Base-by-base conservation (phyloP, 2,113 vertebrate genomes). In the Periophthalmus modestus region DNA sequence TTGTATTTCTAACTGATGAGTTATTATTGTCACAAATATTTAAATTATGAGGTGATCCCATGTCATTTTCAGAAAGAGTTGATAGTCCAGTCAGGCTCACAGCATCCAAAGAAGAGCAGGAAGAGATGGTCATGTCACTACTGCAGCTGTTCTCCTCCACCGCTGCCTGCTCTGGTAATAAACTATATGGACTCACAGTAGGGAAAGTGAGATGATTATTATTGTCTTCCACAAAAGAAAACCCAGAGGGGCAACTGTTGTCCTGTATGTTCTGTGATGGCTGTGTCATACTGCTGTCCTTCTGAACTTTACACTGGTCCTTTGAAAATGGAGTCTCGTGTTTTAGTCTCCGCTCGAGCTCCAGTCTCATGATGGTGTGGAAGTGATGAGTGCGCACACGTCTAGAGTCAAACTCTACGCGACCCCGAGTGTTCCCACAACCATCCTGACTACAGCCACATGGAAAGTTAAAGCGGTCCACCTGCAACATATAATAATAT, bases 391-490 rank as follows among this genome's bases (percentile, higher is more conserved):
- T 97, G 84, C 94, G 96, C 47, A 97, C 97, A 0, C 95, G 94
- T 0, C 90, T 90, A 81, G 95, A 91, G 82, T 97, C 96, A 76
- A 98, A 98, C 74, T 97, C 95, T 0, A 95, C 90, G 36, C 95
- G 93, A 54, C 97, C 97, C 66, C 92, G 89, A 0, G 91, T 94
- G 89, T 98, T 98, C 71, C 94, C 94, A 0, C 97, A 98, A 73
- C 95, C 93, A 0, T 97, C 96, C 78, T 91, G 94, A 12, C 93
- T 94, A 89, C 97, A 98, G 68, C 96, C 96, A 0, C 97, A 98
- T 18, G 97, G 97, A 83, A 98, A 98, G 0, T 89, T 92, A 0
- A 95, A 95, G 88, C 95, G 96, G 82, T 98, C 96, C 93, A 96
- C 95, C 97, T 98, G 92, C 33, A 3, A 48, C 81, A 43, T 0